Percentiles rank a stretch among this genome's conserved stretches.
Conservation (phyloP, 2,888 invertebrate species). For the Epistrophella euchroma region DNA sequence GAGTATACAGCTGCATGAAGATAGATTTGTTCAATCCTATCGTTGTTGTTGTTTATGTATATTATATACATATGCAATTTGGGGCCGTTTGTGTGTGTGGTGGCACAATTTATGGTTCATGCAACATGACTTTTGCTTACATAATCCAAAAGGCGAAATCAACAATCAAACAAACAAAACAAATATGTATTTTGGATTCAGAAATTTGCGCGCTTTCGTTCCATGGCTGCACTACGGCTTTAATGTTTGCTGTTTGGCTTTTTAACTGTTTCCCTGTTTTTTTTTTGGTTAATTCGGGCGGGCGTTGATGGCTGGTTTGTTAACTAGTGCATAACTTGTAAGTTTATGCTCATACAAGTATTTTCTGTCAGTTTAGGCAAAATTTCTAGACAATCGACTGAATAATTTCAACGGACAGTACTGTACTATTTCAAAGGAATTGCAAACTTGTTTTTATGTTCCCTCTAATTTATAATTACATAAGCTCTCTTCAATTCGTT, state of each 20-base stretch:
- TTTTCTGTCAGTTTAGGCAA: conserved; percentile 29
- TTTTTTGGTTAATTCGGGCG: conserved; percentile 46
- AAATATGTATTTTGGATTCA: conserved; percentile 27
- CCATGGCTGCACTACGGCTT: background rate
- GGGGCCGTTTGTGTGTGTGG: conserved; percentile 24
- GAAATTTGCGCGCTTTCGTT: conserved; percentile 43
- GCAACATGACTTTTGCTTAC: conserved; percentile 69
- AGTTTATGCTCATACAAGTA: conserved; percentile 14
- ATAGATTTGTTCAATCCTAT: conserved; percentile 48
- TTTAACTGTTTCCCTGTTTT: conserved; percentile 37
- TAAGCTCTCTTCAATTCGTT: background rate
- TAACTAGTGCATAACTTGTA: conserved; percentile 71
- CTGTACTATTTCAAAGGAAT: conserved; percentile 30
- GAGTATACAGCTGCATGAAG: conserved; percentile 10
- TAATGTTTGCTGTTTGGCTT: conserved; percentile 30
- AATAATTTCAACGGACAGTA: conserved; percentile 55
- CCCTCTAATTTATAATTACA: background rate
- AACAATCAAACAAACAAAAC: conserved; percentile 42
- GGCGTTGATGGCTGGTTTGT: conserved; percentile 63
- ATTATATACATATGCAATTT: conserved; percentile 30
- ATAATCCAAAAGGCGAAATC: conserved; percentile 46
- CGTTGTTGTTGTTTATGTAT: background rate
- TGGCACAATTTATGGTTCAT: conserved; percentile 71
- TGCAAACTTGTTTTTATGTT: background rate
- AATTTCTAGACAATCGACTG: conserved; percentile 52